Evolutionary conservation across 2,888 invertebrate genomes (phyloP), one percentile per base, ranked within the genome.

Genomic region (Ischnura elegans): DNA sequence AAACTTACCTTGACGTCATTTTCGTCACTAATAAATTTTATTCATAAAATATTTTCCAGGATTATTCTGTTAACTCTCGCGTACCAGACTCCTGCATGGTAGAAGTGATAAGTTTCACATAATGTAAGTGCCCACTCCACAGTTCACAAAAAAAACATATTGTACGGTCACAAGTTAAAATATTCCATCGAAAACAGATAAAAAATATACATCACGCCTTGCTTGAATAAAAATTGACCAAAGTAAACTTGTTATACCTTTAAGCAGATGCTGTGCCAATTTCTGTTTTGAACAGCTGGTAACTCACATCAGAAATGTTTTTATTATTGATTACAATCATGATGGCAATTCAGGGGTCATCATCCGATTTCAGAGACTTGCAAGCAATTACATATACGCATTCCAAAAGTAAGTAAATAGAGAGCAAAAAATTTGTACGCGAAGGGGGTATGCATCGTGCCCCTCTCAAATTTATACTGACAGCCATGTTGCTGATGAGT

Each of bases 381-480:
- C 21, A 8, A 0, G 8, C 2, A 21, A 19, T 16, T 43, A 55
- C 0, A 36, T 96, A n/a, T n/a, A n/a, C 96, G 96, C 96, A 96
- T 96, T 95, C 96, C 96, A 96, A 96, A 96, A 96, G 96, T 96
- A 96, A 96, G 96, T 96, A 95, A 96, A 96, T 96, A 96, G 96
- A 96, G 96, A 96, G 96, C 96, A 96, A 96, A 96, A 96, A 96
- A 96, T 96, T 96, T 96, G 96, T 96, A 96, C 97, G 97, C 97
- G 97, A 97, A 97, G 97, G 98, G 98, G 98, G 97, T 97, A 97
- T 97, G 97, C 98, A 98, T 98, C 97, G 97, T 97, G 96, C 97
- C 97, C 97, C 97, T 97, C 97, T 98, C 98, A 98, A 98, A 98
- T 99, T 98, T 99, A 99, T 99, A 99, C 98, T 99, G 98, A 98